Evolutionary conservation across 2,797 vertebrate genomes (phyloP).

Genomic region (Amniataba percoides): DNA sequence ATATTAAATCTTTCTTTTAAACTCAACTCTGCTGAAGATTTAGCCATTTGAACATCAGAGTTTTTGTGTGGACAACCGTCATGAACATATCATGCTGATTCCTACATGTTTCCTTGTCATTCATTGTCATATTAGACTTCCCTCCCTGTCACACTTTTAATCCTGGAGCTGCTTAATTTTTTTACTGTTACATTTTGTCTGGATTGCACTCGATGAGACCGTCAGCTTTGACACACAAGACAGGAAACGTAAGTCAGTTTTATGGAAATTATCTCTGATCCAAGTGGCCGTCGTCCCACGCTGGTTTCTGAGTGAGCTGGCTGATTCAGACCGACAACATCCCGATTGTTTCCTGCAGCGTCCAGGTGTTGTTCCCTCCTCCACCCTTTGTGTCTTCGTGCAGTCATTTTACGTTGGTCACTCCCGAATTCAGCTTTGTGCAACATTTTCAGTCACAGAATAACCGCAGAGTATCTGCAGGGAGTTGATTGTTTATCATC

Average conservation of each 20-base stretch:
- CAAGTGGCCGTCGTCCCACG: constrained; percentile 71
- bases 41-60: not conserved
- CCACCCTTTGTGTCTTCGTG: not conserved
- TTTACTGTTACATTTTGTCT: too few species aligned
- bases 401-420: not conserved
- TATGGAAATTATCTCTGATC: constrained; percentile 37
- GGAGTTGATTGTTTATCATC: constrained; percentile 34
- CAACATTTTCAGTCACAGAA: constrained; percentile 3
- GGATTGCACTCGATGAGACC: too few species aligned
- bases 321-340: constrained; percentile 69
- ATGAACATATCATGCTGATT: not conserved
- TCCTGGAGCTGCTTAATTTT: too few species aligned
- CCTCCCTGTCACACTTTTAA: not conserved
- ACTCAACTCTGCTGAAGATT: not conserved
- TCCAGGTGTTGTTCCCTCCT: constrained; percentile 50
- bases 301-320: constrained; percentile 76
- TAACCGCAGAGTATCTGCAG: constrained; percentile 13
- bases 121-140: not conserved
- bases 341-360: constrained; percentile 81
- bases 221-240: not conserved
- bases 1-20: not conserved
- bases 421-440: constrained; percentile 3
- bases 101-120: too few species aligned
- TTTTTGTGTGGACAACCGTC: not conserved
- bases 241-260: constrained; percentile 38